Evolutionary conservation across 1,140 invertebrate species (phyloP).

Genomic region (Brachionus calyciflorus): DNA sequence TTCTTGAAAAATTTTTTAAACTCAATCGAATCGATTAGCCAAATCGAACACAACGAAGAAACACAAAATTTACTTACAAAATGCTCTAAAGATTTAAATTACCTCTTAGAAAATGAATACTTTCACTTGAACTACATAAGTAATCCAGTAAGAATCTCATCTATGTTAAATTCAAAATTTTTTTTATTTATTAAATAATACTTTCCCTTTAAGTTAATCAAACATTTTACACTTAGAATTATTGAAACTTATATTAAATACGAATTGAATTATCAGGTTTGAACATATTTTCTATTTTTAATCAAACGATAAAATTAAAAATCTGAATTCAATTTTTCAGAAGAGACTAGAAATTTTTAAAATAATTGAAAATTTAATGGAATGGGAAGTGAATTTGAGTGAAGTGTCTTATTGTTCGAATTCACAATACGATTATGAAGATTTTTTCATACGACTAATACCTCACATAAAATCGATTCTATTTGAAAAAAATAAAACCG

Average conservation of each 20-base stretch:
- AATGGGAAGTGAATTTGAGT: background rate
- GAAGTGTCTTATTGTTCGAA: background rate
- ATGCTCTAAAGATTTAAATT: background rate
- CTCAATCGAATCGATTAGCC: background rate
- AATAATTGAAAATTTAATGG: background rate
- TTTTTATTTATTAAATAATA: background rate
- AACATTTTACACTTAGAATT: background rate
- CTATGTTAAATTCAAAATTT: background rate
- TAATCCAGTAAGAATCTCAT: constrained; percentile 1
- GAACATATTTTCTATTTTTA: too few relatives aligned
- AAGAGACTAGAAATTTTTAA: constrained; percentile 30
- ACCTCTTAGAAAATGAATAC: constrained; percentile 7
- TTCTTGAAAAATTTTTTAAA: background rate
- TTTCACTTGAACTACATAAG: constrained; percentile 8
- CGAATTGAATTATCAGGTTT: background rate
- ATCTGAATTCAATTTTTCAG: background rate
- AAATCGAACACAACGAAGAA: background rate
- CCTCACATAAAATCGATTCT: background rate
- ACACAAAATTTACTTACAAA: background rate
- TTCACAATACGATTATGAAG: constrained; percentile 15
- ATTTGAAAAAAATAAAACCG: background rate
- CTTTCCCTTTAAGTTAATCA: background rate
- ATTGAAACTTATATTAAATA: constrained; percentile 5
- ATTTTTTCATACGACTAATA: constrained; percentile 6
- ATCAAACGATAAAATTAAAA: background rate